These are phyloP conservation scores for Muscina levida DNA, from an alignment of 2,888 invertebrate species.

Conservation along the genomic window DNA sequence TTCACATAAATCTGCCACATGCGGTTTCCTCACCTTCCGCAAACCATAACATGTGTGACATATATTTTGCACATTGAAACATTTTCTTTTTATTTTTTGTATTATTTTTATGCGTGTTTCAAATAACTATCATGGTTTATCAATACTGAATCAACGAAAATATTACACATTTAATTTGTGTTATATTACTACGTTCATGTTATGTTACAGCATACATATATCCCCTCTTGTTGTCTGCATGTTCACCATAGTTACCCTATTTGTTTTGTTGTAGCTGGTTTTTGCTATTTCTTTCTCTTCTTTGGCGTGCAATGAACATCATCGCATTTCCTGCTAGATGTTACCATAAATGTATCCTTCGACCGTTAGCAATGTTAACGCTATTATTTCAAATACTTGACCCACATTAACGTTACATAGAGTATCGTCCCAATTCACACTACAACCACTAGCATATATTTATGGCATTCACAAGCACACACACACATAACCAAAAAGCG, in stretches of 20 bases:
- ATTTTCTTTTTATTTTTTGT: too few relatives aligned
- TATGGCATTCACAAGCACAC: constrained; percentile 43
- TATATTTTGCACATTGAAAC: too few relatives aligned
- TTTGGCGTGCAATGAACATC: constrained; percentile 41
- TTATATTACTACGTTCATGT: background rate
- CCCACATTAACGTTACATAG: constrained; percentile 62
- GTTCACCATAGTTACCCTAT: too few relatives aligned
- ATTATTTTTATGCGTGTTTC: background rate
- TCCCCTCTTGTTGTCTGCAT: too few relatives aligned
- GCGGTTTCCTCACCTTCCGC: too few relatives aligned
- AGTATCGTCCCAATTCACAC: constrained; percentile 54
- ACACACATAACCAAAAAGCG: background rate
- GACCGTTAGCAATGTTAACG: constrained; percentile 63
- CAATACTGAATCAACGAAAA: constrained; percentile 19
- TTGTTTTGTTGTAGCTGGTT: background rate
- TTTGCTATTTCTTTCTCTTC: constrained; percentile 17
- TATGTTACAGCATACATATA: too few relatives aligned
- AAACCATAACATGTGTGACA: too few relatives aligned
- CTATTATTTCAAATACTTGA: constrained; percentile 61
- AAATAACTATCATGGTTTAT: constrained; percentile 27
- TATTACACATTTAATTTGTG: background rate
- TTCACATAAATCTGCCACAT: too few relatives aligned
- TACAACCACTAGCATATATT: too few relatives aligned
- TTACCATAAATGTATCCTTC: constrained; percentile 60
- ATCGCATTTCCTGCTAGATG: constrained; percentile 56